A percentile compares a stretch with the other conserved stretches of the same genome.
phyloP scores from a whole-genome alignment of 2,113 vertebrate genomes.

The Ellobius talpinus region DNA sequence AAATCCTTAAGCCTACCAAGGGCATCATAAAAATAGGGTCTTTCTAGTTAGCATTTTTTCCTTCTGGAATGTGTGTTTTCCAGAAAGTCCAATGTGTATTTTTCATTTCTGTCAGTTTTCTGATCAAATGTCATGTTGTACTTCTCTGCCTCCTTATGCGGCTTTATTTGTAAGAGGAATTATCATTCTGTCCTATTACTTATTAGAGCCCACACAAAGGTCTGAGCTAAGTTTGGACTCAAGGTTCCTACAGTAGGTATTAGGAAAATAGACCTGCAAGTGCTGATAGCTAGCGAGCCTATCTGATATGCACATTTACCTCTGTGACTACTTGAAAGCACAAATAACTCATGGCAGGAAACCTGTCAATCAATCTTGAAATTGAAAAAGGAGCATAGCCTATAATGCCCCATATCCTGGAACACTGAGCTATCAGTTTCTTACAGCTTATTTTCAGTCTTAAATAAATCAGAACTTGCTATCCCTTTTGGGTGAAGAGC shows the following conservation, averaged over 20 bases:
- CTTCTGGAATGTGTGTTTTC: neutral
- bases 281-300: neutral
- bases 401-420: neutral
- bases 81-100: neutral
- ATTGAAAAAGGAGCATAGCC: neutral
- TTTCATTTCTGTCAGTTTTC: conserved; percentile 32
- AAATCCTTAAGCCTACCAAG: neutral
- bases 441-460: neutral
- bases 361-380: neutral
- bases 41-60: neutral
- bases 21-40: neutral
- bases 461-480: neutral
- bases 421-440: neutral
- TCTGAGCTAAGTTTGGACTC: neutral
- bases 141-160: neutral
- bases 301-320: neutral
- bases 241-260: neutral
- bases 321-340: neutral
- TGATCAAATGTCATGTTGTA: neutral
- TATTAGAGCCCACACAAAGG: neutral
- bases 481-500: neutral
- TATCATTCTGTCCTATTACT: neutral
- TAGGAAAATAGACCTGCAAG: neutral
- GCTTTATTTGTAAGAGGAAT: neutral
- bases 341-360: neutral